Percentiles rank a stretch among this genome's conserved stretches.
Conservation (phyloP, 2,797 vertebrate genomes). For the Myripristis jacobus region DNA sequence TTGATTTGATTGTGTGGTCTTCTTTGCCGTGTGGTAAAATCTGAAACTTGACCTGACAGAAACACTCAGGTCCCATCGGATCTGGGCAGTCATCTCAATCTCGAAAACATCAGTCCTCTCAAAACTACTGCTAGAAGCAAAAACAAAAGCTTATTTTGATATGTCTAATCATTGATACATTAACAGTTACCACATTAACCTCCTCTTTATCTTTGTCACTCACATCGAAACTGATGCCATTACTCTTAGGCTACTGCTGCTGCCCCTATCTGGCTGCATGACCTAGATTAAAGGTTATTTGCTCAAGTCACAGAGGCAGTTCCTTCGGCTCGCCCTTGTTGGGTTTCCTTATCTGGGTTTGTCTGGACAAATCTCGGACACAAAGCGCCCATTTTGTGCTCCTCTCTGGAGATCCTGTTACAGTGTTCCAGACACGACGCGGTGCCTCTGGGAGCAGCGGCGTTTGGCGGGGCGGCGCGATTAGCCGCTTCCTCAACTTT, state of each 20-base stretch:
- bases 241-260: conserved; percentile 11
- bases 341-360: conserved; percentile 79
- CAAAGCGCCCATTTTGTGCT: conserved; percentile 84
- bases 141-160: conserved; percentile 17
- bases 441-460: conserved; percentile 66
- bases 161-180: neutral
- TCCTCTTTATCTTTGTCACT: conserved; percentile 27
- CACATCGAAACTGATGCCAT: conserved; percentile 32
- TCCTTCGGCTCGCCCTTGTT: conserved; percentile 74
- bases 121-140: conserved; percentile 18
- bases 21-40: too few relatives aligned
- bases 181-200: conserved; percentile 25
- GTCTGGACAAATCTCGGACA: conserved; percentile 81
- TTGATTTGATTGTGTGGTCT: too few relatives aligned
- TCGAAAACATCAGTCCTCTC: neutral
- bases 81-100: neutral
- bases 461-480: conserved; percentile 51
- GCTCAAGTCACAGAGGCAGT: conserved; percentile 67
- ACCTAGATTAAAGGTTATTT: conserved; percentile 76
- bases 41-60: too few relatives aligned
- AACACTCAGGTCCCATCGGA: too few relatives aligned
- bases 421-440: conserved; percentile 77
- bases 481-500: conserved; percentile 69
- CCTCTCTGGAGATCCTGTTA: conserved; percentile 84
- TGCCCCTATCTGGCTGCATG: conserved; percentile 53